These are phyloP conservation scores for Amphiprion ocellaris DNA, from an alignment of 2,113 vertebrate species.

Conservation along the genomic window DNA sequence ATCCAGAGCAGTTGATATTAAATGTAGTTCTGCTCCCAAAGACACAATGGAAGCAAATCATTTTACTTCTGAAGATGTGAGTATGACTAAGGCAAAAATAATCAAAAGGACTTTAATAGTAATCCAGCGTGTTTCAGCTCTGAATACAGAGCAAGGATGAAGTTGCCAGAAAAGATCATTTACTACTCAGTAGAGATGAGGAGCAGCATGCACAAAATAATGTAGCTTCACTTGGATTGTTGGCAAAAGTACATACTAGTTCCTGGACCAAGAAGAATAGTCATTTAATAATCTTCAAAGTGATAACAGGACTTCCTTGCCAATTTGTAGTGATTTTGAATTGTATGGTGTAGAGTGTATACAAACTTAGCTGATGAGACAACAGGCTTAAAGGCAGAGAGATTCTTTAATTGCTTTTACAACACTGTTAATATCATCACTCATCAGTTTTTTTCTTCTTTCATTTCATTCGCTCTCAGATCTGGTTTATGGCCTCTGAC, in stretches of 20 bases:
- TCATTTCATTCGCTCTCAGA: background rate
- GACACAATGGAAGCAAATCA: background rate
- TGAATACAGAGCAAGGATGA: background rate
- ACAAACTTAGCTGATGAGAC: background rate
- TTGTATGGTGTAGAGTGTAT: background rate
- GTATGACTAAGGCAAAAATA: background rate
- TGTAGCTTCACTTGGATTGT: background rate
- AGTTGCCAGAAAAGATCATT: too few relatives aligned
- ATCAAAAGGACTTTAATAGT: too few relatives aligned
- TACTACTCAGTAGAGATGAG: background rate
- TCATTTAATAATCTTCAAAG: background rate
- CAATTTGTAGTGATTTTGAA: too few relatives aligned
- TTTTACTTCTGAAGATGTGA: constrained; percentile 8
- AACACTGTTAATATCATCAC: background rate
- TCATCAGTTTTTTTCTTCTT: background rate
- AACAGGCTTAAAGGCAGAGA: background rate
- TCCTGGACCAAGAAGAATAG: background rate
- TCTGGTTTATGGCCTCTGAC: too few relatives aligned
- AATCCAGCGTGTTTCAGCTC: too few relatives aligned
- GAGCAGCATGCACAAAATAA: background rate
- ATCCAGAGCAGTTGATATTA: background rate
- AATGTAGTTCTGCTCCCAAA: background rate
- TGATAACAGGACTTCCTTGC: background rate
- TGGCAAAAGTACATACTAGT: too few relatives aligned
- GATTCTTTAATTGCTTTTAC: background rate